Evolutionary conservation across 2,113 vertebrate species (phyloP).

Genomic region (Glaucomys volans): DNA sequence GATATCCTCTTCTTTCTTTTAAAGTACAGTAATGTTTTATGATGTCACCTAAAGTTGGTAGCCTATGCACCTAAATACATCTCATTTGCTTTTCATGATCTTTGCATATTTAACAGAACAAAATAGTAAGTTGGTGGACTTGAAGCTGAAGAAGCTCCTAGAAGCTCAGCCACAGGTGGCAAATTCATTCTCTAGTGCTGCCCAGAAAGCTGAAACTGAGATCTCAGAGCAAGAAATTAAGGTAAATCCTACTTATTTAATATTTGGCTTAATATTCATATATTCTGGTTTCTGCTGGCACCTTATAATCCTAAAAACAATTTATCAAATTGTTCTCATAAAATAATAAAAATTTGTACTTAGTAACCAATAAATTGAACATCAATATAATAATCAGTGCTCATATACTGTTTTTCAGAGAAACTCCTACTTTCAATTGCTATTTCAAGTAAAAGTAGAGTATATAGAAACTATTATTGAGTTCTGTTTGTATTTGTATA

Average conservation of each 20-base stretch:
- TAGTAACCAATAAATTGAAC: background rate
- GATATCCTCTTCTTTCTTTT: constrained; percentile 62
- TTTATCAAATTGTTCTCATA: constrained; percentile 70
- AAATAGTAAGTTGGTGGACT: constrained; percentile 93
- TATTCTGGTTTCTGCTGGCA: constrained; percentile 28
- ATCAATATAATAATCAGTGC: constrained; percentile 50
- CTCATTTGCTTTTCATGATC: constrained; percentile 81
- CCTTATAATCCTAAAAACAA: constrained; percentile 77
- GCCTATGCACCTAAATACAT: constrained; percentile 79
- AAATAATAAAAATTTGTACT: constrained; percentile 48
- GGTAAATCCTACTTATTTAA: constrained; percentile 85
- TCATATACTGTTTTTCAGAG: background rate
- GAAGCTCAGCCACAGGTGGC: constrained; percentile 92
- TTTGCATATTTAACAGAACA: constrained; percentile 91
- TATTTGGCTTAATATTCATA: constrained; percentile 72
- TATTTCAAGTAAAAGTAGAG: background rate
- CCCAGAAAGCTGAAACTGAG: constrained; percentile 86
- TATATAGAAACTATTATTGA: background rate
- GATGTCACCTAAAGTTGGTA: constrained; percentile 77
- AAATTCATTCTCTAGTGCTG: constrained; percentile 86
- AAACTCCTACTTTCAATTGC: constrained; percentile 47
- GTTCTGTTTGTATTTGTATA: constrained; percentile 34
- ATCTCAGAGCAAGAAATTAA: constrained; percentile 87
- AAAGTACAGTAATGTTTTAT: constrained; percentile 67
- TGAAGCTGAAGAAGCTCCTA: constrained; percentile 94